Base-by-base conservation (phyloP, 2,797 vertebrate genomes). In the Sparus aurata region DNA sequence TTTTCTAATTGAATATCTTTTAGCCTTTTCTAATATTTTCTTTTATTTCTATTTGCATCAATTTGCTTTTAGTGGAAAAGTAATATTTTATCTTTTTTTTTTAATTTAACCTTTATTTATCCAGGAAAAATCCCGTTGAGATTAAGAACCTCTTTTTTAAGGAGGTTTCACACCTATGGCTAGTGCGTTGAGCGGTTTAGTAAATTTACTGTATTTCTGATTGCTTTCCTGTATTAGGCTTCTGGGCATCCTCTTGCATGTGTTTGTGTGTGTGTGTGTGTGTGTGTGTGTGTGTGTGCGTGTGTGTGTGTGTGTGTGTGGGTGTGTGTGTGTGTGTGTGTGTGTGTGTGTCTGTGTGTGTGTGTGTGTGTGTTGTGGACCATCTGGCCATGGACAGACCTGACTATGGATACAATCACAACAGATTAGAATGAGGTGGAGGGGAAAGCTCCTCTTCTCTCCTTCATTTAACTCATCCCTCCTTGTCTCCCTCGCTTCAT, bases 391-490 rank as follows among this genome's bases (percentile, higher is more conserved):
- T 57, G 30, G 84, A 85, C 84, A 87, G 89, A 85, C 77, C 86
- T 85, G 81, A 87, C 81, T 79, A 82, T 85, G 85, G 89, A 85
- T 87, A 91, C 89, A 83, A 92, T 93, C 90, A 85, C 85, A 91
- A 81, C 89, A 91, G 89, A 94, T 94, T 92, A 94, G 88, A 87
- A 89, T 91, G 90, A 91, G 91, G 85, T 88, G 86, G 80, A 91
- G 80, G 85, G 90, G 83, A 93, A 93, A 90, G 84, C 85, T 87
- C 69, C 75, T 93, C 85, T 93, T 92, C 92, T 93, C 87, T 91
- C 86, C 90, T 92, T 93, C 92, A 93, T 93, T 94, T 92, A 93
- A 94, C 90, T 90, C 77, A 11, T 89, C 89, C 84, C 85, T 91
- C 72, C 91, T 90, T 55, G 88, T 88, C 91, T 92, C 87, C 67